Percentiles rank a stretch among this genome's conserved stretches.
phyloP scores from a whole-genome alignment of 1,140 invertebrate genomes.

The Anoplophora glabripennis region DNA sequence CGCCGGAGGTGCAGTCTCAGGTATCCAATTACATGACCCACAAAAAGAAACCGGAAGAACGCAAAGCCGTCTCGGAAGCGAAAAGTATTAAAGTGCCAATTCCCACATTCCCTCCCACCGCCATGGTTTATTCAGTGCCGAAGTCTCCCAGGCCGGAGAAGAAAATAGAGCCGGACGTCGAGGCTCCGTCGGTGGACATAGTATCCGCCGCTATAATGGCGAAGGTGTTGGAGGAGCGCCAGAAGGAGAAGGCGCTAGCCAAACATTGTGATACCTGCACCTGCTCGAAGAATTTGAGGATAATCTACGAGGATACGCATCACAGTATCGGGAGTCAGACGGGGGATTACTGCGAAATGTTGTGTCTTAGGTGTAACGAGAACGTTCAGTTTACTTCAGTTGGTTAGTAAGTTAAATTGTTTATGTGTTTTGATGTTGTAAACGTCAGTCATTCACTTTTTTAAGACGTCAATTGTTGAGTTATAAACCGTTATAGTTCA shows the following conservation, averaged over 20 bases:
- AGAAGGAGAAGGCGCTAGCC: conserved; percentile 64
- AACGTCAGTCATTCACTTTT: too few species aligned
- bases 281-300: conserved; percentile 59
- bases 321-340: conserved; percentile 63
- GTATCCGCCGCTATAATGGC: conserved; percentile 92
- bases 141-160: conserved; percentile 48
- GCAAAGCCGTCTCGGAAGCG: conserved; percentile 53
- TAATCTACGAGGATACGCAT: conserved; percentile 57
- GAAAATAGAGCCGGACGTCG: conserved; percentile 43
- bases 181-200: conserved; percentile 60
- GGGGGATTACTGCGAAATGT: conserved; percentile 53
- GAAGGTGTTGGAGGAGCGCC: conserved; percentile 84
- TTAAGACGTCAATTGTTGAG: too few species aligned
- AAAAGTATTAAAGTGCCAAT: conserved; percentile 78
- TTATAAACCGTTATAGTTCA: too few species aligned
- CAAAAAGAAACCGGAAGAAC: conserved; percentile 61
- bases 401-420: conserved; percentile 3
- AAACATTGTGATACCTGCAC: conserved; percentile 80
- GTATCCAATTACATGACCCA: conserved; percentile 73
- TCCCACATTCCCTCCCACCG: conserved; percentile 81
- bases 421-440: too few species aligned
- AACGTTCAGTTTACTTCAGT: conserved; percentile 28
- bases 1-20: conserved; percentile 85
- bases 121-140: conserved; percentile 80
- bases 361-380: conserved; percentile 58